Evolutionary conservation across 2,797 vertebrate species (phyloP), one percentile per base, ranked within the genome.

Genomic region (Linurgus olivaceus): DNA sequence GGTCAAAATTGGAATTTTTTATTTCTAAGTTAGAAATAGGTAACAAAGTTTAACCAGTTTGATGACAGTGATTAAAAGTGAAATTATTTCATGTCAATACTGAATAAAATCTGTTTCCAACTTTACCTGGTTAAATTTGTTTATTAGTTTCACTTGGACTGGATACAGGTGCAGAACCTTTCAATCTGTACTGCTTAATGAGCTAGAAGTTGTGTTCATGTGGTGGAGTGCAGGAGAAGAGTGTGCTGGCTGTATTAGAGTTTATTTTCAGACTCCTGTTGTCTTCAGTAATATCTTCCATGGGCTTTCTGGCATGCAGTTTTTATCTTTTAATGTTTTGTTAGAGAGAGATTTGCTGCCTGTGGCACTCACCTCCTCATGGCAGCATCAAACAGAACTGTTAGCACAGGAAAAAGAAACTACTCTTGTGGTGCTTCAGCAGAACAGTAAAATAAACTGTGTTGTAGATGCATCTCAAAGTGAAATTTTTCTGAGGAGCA

Each of bases 31-130:
- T 78, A 61, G 42, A 71, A 31, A 35, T 35, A 45, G 35, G 5
- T 81, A 65, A 54, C 0, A 0, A 54, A 33, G 54, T 67, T 70
- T 26, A 80, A 92, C 63, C 3, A 2, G 7, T 51, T 66, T 9
- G 4, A 37, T 76, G 55, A 28, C 20, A 42, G 29, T 58, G 26
- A 29, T 55, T 35, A 55, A 79, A 63, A 80, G 13, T 44, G 18
- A 57, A 72, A 47, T 18, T 31, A 44, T 65, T 92, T 87, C 3
- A 5, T 37, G 40, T 51, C 35, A 54, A 13, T 65, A 33, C 35
- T 50, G 25, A 61, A 45, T 55, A 63, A 63, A 78, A 37, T 45
- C 24, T 38, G 9, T 86, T 78, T 75, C 13, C 45, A 71, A 68
- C 59, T 81, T 50, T 48, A 57, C 14, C 17, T 42, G 54, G 26